phyloP scores from a whole-genome alignment of 1,140 invertebrate species.

The Lerema accius region DNA sequence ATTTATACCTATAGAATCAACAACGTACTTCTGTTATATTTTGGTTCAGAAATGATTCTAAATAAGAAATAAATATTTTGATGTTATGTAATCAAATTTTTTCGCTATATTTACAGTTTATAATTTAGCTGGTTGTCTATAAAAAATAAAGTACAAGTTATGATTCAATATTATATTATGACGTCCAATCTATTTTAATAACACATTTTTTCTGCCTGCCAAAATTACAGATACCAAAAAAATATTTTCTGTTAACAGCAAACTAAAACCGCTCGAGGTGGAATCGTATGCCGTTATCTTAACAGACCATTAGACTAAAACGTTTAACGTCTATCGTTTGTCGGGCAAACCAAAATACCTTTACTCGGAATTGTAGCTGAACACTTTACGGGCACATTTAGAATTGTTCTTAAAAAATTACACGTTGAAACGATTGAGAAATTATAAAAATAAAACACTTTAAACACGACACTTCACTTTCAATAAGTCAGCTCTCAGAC shows the following conservation, averaged over 20 bases:
- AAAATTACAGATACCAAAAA: slow-evolving; percentile 20
- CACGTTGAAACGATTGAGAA: slow-evolving; percentile 8
- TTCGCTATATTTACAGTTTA: too few species aligned
- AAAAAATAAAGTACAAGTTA: too few species aligned
- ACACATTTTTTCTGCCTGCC: too few species aligned
- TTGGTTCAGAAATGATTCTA: too few species aligned
- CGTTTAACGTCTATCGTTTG: slow-evolving; percentile 56
- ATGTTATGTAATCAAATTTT: too few species aligned
- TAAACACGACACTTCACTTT: slow-evolving; percentile 56
- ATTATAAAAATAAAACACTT: slow-evolving; percentile 38
- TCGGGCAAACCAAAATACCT: slow-evolving; percentile 60
- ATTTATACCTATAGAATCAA: too few species aligned
- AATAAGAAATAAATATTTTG: too few species aligned
- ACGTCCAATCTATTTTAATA: too few species aligned
- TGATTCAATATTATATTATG: too few species aligned
- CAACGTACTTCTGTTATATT: too few species aligned
- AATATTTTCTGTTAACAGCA: slow-evolving; percentile 42
- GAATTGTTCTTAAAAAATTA: slow-evolving; percentile 40
- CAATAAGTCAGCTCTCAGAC: slow-evolving; percentile 13
- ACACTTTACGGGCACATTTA: slow-evolving; percentile 52
- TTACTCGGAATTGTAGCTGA: slow-evolving; percentile 42
- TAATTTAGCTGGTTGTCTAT: too few species aligned
- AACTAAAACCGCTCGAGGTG: slow-evolving; percentile 41
- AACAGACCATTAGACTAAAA: slow-evolving; percentile 70
- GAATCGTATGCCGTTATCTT: slow-evolving; percentile 63